Base-by-base conservation (phyloP, 2,797 vertebrate species). In the Onychomys torridus region DNA sequence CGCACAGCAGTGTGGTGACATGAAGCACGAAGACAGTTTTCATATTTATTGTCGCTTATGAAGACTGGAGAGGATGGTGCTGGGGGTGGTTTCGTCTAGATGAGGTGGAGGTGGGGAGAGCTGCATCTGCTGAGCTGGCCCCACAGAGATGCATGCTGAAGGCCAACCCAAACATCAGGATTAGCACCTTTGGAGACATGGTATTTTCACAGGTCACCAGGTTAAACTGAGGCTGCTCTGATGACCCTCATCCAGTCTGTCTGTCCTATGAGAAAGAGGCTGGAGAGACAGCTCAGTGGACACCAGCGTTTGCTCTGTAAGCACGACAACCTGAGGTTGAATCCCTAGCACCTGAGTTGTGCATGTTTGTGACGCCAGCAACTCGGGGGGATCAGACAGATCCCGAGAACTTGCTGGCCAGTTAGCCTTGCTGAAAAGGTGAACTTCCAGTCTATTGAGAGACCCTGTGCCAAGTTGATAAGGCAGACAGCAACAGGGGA, bases 21-120 rank as follows among this genome's bases (percentile, higher is more conserved):
- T 10, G 32, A n/a, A 67, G 6, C 9, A 52, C 37, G 57, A 1
- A 0, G 46, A 2, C 0, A 0, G 11, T 43, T 25, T 25, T n/a
- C 12, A 7, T 0, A 0, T 1, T 49, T 5, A 19, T 0, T 46
- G 65, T 40, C 21, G 21, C 34, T 5, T 43, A 21, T 0, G 21
- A 13, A 4, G 14, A 11, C 6, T 3, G 37, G 43, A 43, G 43
- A 21, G 0, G 13, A 4, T 0, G 6, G 1, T 2, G 34, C 10
- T 76, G n/a, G 27, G 65, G 16, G 11, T 16, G 32, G 21, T 69
- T 34, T 46, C 49, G 17, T 6, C 61, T 16, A 3, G 34, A 14
- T 0, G 57, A 46, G 17, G 6, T 0, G 4, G 43, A 67, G 0
- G 25, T 14, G 29, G 8, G 23, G 40, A 52, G 34, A 21, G 43